Evolutionary conservation across 2,797 vertebrate species (phyloP).

Genomic region (Periophthalmus magnuspinnatus): DNA sequence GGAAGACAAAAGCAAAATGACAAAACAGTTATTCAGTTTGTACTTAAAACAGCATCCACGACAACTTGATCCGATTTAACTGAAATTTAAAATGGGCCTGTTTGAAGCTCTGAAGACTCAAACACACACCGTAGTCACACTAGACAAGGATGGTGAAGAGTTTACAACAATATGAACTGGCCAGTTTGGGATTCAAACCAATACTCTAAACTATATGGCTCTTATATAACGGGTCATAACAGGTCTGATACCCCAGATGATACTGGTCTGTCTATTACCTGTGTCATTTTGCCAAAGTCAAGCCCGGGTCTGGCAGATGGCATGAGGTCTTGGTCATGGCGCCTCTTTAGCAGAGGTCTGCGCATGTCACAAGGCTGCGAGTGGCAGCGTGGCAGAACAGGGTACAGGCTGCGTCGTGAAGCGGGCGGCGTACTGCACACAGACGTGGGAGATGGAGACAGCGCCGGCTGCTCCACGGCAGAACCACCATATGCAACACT

Average conservation of each 20-base stretch:
- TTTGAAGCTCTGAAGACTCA: background rate
- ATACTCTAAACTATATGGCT: no score
- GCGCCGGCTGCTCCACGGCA: conserved; percentile 63
- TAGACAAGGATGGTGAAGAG: background rate
- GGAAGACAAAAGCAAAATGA: conserved; percentile 63
- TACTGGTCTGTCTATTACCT: conserved; percentile 62
- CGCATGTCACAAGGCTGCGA: conserved; percentile 92
- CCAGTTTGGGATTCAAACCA: background rate
- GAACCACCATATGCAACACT: conserved; percentile 65
- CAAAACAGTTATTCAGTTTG: conserved; percentile 19
- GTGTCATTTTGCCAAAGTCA: conserved; percentile 89
- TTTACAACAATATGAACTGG: background rate
- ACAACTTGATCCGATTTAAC: background rate
- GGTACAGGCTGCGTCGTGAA: conserved; percentile 77
- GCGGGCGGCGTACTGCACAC: conserved; percentile 86
- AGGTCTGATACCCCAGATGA: no score
- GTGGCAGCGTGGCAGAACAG: conserved; percentile 86
- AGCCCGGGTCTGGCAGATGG: conserved; percentile 83
- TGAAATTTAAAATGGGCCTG: background rate
- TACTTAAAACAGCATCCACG: background rate
- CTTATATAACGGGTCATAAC: no score
- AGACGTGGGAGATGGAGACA: conserved; percentile 82
- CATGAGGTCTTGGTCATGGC: conserved; percentile 80
- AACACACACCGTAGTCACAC: background rate
- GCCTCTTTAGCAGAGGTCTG: conserved; percentile 84